A percentile compares a stretch with the other conserved stretches of the same genome.
Conservation (phyloP, 1,140 invertebrate genomes). For the Anoplophora glabripennis region DNA sequence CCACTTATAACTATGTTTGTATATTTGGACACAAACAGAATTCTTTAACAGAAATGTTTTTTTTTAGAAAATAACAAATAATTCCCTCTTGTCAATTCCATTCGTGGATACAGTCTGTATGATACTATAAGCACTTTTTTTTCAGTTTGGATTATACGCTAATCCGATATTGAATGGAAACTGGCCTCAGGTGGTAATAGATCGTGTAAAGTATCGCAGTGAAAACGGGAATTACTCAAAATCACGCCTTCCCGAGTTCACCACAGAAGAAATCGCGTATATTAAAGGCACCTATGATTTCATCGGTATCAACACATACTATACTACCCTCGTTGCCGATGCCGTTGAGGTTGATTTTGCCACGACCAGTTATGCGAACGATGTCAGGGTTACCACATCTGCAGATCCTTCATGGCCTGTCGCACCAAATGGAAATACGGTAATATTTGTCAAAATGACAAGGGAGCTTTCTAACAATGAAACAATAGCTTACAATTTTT, state of each 20-base stretch:
- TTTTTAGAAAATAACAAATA: no score
- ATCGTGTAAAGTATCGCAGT: slow-evolving; percentile 58
- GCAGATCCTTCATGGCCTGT: slow-evolving; percentile 13
- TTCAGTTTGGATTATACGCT: slow-evolving; percentile 60
- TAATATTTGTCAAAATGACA: no score
- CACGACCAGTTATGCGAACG: slow-evolving; percentile 11
- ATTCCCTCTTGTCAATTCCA: no score
- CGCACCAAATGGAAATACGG: background rate
- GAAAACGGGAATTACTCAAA: slow-evolving; percentile 55
- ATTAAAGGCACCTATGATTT: slow-evolving; percentile 51
- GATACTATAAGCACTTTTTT: slow-evolving; percentile 50
- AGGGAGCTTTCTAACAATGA: no score
- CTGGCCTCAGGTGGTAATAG: slow-evolving; percentile 61
- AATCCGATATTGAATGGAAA: slow-evolving; percentile 66
- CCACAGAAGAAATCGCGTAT: slow-evolving; percentile 55
- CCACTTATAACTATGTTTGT: no score
- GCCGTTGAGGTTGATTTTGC: background rate
- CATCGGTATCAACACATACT: slow-evolving; percentile 40
- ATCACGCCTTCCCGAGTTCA: slow-evolving; percentile 63
- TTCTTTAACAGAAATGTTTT: no score
- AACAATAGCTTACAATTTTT: no score
- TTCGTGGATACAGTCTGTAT: no score
- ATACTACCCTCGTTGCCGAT: slow-evolving; percentile 10
- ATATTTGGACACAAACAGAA: no score
- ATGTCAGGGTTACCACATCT: background rate